phyloP scores from a whole-genome alignment of 2,113 vertebrate species.

The Odobenus rosmarus region DNA sequence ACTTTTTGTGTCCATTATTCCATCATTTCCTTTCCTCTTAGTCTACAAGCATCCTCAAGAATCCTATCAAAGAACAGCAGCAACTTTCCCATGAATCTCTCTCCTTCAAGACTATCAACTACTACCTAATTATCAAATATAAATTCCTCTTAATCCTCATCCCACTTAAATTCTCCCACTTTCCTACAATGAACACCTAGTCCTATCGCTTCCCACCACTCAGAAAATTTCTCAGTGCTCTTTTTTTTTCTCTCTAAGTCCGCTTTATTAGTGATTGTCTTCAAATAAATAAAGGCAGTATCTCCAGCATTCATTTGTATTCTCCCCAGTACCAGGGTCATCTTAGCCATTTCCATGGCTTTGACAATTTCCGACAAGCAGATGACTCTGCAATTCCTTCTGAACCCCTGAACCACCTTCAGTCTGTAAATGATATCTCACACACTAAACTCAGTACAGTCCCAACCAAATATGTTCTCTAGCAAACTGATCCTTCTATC shows the following conservation, averaged over 20 bases:
- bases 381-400: neutral
- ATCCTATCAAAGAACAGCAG: neutral
- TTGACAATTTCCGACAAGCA: neutral
- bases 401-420: neutral
- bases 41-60: constrained; percentile 28
- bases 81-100: neutral
- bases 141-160: neutral
- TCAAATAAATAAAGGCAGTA: neutral
- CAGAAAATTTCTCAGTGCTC: neutral
- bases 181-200: neutral
- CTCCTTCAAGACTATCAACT: neutral
- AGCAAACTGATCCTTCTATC: neutral
- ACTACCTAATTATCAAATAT: neutral
- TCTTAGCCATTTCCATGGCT: neutral
- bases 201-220: neutral
- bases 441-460: neutral
- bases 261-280: neutral
- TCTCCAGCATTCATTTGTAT: neutral
- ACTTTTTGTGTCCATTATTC: constrained; percentile 55
- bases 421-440: neutral
- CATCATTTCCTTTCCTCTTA: constrained; percentile 51
- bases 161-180: neutral
- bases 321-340: neutral
- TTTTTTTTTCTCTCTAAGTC: neutral
- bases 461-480: neutral